These are phyloP conservation scores for Volucella inanis DNA, from an alignment of 2,888 invertebrate species.

Conservation along the genomic window DNA sequence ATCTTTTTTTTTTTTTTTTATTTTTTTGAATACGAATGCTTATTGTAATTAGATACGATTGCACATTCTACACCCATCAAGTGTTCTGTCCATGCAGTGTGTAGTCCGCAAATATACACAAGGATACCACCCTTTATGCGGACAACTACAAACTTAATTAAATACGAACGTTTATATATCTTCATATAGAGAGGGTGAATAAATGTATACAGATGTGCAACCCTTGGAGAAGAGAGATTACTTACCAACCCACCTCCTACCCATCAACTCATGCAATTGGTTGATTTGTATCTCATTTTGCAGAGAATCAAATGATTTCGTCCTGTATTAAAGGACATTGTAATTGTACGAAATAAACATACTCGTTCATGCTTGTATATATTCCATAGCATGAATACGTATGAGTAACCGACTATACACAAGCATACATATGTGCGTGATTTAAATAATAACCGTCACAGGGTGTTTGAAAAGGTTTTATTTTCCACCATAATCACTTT, in stretches of 20 bases:
- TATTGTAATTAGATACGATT: slow-evolving; percentile 71
- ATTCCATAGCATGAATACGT: too few species aligned
- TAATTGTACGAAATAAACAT: neutral
- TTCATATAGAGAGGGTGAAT: slow-evolving; percentile 24
- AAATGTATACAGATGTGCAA: slow-evolving; percentile 62
- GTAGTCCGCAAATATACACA: slow-evolving; percentile 44
- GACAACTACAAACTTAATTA: slow-evolving; percentile 16
- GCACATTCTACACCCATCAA: slow-evolving; percentile 59
- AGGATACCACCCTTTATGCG: slow-evolving; percentile 24
- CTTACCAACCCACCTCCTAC: too few species aligned
- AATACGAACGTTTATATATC: neutral
- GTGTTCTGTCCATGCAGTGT: slow-evolving; percentile 38
- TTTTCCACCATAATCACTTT: too few species aligned
- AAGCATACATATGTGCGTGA: too few species aligned
- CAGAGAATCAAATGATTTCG: slow-evolving; percentile 20
- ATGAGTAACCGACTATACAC: too few species aligned
- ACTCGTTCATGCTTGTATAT: too few species aligned
- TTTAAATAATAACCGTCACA: too few species aligned
- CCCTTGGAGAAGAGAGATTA: slow-evolving; percentile 38
- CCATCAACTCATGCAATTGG: slow-evolving; percentile 41
- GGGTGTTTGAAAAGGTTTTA: too few species aligned
- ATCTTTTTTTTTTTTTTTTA: slow-evolving; percentile 7
- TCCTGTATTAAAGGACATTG: neutral
- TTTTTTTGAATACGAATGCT: slow-evolving; percentile 16
- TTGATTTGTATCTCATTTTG: slow-evolving; percentile 21